phyloP scores from a whole-genome alignment of 2,888 invertebrate genomes.

The Tromatobia lineatoria region DNA sequence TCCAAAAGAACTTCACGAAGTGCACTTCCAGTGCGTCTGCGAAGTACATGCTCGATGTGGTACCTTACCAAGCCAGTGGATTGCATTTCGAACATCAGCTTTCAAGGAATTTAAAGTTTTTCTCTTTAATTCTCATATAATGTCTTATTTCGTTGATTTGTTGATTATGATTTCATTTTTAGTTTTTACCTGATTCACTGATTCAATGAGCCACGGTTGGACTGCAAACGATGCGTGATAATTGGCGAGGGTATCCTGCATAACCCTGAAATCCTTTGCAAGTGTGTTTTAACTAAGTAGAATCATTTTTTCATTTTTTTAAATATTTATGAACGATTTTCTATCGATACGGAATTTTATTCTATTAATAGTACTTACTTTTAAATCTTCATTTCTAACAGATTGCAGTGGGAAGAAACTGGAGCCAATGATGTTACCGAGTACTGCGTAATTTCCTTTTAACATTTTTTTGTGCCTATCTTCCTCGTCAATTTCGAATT shows the following conservation, averaged over 20 bases:
- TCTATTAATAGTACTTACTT: constrained; percentile 68
- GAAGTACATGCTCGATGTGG: constrained; percentile 78
- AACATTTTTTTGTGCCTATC: constrained; percentile 71
- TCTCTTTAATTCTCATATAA: not conserved
- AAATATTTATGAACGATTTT: not conserved
- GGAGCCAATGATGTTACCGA: constrained; percentile 76
- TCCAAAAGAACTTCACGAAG: constrained; percentile 78
- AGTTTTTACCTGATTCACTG: constrained; percentile 75
- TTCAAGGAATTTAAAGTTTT: not conserved
- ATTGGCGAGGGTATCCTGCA: constrained; percentile 74
- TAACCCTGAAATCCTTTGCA: constrained; percentile 78
- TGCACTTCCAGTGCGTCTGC: constrained; percentile 72
- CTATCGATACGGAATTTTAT: not conserved
- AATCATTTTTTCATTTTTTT: not conserved
- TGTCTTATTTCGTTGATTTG: not conserved
- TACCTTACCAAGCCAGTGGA: constrained; percentile 77
- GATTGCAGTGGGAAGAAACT: constrained; percentile 78
- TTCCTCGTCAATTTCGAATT: constrained; percentile 51
- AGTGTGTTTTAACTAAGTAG: not conserved
- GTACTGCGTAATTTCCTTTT: constrained; percentile 76
- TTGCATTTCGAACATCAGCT: constrained; percentile 76
- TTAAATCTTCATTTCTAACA: constrained; percentile 72
- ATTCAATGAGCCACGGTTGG: constrained; percentile 80
- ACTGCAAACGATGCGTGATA: constrained; percentile 78
- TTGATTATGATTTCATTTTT: constrained; percentile 60